Evolutionary conservation across 2,888 invertebrate species (phyloP), one percentile per base, ranked within the genome.

Genomic region (Sarcophaga carnaria): DNA sequence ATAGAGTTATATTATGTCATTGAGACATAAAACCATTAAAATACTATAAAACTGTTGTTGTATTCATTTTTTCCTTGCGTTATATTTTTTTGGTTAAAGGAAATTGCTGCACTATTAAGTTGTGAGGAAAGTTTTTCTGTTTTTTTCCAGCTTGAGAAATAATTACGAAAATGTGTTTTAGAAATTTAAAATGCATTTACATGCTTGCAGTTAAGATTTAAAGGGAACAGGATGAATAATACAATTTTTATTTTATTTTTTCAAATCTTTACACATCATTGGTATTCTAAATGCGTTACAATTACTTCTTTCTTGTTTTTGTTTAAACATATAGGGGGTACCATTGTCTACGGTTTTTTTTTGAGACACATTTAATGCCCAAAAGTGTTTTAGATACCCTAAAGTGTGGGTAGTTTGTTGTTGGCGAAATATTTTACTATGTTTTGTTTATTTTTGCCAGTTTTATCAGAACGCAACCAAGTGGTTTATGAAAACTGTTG

Each of bases 21-120:
- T 81, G 87, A 87, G 84, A 83, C 83, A 78, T 85, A 81, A 74
- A 81, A 78, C 75, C 70, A 84, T 84, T 84, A 84, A 83, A 78
- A 74, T 72, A 72, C 77, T 66, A 83, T 83, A 71, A 72, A 72
- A 77, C 10, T 54, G 54, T 54, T 54, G 12, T 54, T 54, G 12
- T 54, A 4, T 37, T 10, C 2, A 37, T 37, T 8, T 37, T 37
- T 37, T 37, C 0, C 8, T 37, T 37, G 8, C 8, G 2, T 37
- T 17, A 22, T 22, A 22, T 14, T 54, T 17, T 37, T 75, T 70
- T 75, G 75, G 74, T 75, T 79, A 49, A 22, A 66, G 75, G 70
- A 84, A 64, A 64, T 66, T 60, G 47, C 20, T 71, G 11, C n/a
- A 12, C 20, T 54, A 54, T 0, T 2, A 54, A 82, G 45, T 76